phyloP scores from a whole-genome alignment of 1,140 invertebrate species.

The Elysia chlorotica region DNA sequence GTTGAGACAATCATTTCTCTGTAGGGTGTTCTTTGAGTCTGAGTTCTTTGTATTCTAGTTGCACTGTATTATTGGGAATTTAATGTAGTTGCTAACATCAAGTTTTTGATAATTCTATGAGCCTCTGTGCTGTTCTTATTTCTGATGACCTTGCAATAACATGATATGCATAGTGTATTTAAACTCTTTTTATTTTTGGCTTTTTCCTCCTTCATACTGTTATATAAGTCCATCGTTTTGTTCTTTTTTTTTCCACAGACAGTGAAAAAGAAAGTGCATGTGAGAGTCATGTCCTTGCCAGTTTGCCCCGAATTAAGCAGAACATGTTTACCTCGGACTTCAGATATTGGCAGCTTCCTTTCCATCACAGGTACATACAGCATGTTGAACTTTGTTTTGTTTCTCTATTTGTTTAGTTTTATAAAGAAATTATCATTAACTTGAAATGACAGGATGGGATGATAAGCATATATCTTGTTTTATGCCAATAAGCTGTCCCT shows the following conservation, averaged over 20 bases:
- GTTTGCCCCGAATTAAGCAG: slow-evolving; percentile 57
- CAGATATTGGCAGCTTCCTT: slow-evolving; percentile 73
- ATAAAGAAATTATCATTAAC: neutral
- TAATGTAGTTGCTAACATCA: too few species aligned
- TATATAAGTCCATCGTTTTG: slow-evolving; percentile 1
- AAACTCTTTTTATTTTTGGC: neutral
- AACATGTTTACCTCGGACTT: slow-evolving; percentile 70
- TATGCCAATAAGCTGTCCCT: neutral
- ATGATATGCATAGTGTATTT: neutral
- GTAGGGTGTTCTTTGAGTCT: too few species aligned
- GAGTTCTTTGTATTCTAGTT: too few species aligned
- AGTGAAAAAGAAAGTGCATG: slow-evolving; percentile 73
- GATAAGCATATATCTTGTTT: neutral
- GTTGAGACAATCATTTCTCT: too few species aligned
- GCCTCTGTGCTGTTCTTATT: neutral
- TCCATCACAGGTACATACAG: slow-evolving; percentile 48
- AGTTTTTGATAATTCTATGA: neutral
- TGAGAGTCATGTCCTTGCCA: slow-evolving; percentile 65
- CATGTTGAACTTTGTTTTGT: neutral
- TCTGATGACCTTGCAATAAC: neutral
- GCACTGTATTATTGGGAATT: too few species aligned
- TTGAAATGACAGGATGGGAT: neutral
- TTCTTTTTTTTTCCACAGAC: slow-evolving; percentile 40
- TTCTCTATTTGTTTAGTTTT: neutral
- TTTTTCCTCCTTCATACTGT: neutral